Conservation (phyloP, 2,888 invertebrate species). For the Agrochola macilenta region DNA sequence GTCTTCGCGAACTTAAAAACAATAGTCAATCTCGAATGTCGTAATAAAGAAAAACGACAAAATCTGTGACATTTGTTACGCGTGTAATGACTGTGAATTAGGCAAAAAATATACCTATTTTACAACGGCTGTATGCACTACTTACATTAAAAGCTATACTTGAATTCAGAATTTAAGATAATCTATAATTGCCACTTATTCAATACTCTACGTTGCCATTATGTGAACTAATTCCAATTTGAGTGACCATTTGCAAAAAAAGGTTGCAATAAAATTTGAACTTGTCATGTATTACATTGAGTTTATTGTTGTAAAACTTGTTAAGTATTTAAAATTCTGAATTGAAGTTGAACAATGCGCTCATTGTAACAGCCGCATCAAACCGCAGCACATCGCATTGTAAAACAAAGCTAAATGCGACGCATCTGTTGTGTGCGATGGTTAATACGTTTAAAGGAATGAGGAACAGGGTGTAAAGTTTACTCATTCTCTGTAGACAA, state of each 20-base stretch:
- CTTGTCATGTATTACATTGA: not conserved
- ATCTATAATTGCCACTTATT: no score
- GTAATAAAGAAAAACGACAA: no score
- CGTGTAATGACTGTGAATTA: not conserved
- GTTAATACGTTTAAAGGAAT: not conserved
- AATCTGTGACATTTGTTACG: not conserved
- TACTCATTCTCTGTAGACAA: no score
- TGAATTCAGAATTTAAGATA: not conserved
- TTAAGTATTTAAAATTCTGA: not conserved
- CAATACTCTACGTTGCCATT: not conserved
- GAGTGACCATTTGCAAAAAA: not conserved
- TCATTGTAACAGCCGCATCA: no score
- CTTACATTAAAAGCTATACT: not conserved
- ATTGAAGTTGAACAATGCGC: not conserved
- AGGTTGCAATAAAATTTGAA: not conserved
- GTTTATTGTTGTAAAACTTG: not conserved
- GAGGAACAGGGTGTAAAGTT: no score
- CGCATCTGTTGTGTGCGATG: not conserved
- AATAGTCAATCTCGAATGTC: not conserved
- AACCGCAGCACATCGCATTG: not conserved
- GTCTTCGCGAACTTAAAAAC: conserved; percentile 2
- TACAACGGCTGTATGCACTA: not conserved
- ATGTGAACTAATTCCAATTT: not conserved
- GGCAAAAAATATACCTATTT: not conserved
- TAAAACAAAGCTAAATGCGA: not conserved